Evolutionary conservation across 2,113 vertebrate species (phyloP), one percentile per base, ranked within the genome.

Genomic region (Emydocephalus ijimae): DNA sequence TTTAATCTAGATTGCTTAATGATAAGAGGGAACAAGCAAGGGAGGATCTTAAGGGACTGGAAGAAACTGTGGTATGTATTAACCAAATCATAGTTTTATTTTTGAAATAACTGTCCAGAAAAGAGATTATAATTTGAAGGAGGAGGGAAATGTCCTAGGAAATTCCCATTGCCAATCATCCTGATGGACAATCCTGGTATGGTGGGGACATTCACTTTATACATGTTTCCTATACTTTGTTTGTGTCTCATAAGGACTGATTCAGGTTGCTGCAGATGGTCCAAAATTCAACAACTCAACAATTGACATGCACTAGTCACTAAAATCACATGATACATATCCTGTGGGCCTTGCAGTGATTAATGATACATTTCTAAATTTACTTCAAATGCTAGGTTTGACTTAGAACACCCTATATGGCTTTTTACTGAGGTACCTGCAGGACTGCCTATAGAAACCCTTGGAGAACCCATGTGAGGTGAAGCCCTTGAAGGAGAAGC

Each of bases 41-140:
- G 95, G 98, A 99, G 96, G 99, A 99, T 95, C 98, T 99, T 55
- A 99, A 99, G 94, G 99, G 99, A 24, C 97, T 99, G 91, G 99
- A 99, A 94, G 99, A 99, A 95, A 99, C 99, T 3, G 99, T 99
- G 98, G 99, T 99, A 97, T 48, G 97, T 96, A 52, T 92, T 91
- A 3, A 90, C 57, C 91, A 87, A 61, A 87, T 64, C 57, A 64
- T 8, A 90, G 87, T 14, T 55, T 21, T 5, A 5, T 48, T 34
- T 29, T 20, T 2, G 8, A 24, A 39, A 6, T 57, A 88, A 24
- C 86, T 93, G 39, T 9, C 39, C 74, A 56, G 34, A 81, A 29
- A 45, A 88, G 4, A 6, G 2, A 74, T 14, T 12, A 52, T 18
- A 81, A 81, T 81, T 81, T 43, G 74, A 21, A 18, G n/a, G 7